Base-by-base conservation (phyloP, 2,888 invertebrate genomes). In the Diarsia rubi region DNA sequence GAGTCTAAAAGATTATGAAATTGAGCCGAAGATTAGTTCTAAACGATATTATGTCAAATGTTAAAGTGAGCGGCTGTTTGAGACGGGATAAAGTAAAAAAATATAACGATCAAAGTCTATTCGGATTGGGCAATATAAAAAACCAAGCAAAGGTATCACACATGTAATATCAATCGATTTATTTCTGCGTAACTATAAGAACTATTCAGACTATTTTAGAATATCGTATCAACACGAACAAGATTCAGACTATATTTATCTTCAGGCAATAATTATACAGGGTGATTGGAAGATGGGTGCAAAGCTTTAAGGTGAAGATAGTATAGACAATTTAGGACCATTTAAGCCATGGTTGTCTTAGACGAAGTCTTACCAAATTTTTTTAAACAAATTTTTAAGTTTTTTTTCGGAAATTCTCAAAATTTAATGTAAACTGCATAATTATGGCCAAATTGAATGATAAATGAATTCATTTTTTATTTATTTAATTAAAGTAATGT, bases 1-100 rank as follows among this genome's bases (percentile, higher is more conserved):
- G 80, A 80, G 2, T 63, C 31, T 68, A 86, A 88, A 76, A 74
- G 73, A 76, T 83, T 82, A 83, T 69, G 77, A 84, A 81, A 85
- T 88, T 88, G 89, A 90, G 88, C 87, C 85, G 57, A 83, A 84
- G 70, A 83, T 86, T 85, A 83, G 31, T 80, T 73, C 84, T 87
- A 86, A 81, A 81, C 79, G 76, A 82, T 85, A 79, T 73, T 73
- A 88, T 78, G 76, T 71, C 75, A 73, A 79, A 67, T 81, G 31
- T 84, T 82, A 52, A 59, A 37, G 64, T 65, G 64, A 72, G 54
- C 44, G 24, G 31, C 75, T 68, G 76, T 74, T 72, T 31, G 31
- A 31, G 52, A 19, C 59, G 65, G 72, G 69, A 73, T 79, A 69
- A 63, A 84, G 65, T 75, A 69, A 83, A 73, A 74, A 52, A 72